phyloP scores from a whole-genome alignment of 2,888 invertebrate species.

The Agrochola litura region DNA sequence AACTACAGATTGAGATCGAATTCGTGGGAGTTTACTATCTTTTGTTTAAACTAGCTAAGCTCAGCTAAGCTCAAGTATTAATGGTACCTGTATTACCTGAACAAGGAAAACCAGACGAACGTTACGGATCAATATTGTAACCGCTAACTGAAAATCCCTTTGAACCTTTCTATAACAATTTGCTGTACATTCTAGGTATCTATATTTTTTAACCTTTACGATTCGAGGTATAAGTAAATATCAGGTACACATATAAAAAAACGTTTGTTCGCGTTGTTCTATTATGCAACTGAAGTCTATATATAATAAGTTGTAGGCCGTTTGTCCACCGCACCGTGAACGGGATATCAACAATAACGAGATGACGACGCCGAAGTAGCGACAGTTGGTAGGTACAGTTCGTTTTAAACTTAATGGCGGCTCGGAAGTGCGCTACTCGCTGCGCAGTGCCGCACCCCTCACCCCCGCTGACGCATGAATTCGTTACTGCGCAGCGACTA shows the following conservation, averaged over 20 bases:
- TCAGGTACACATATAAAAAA: background rate
- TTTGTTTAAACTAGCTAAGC: background rate
- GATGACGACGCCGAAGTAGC: no score
- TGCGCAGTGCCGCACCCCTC: no score
- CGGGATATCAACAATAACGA: no score
- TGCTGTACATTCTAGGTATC: background rate
- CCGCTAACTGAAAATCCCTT: conserved; percentile 16
- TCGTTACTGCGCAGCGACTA: no score
- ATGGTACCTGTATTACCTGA: background rate
- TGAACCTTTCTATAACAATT: conserved; percentile 5
- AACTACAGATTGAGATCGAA: background rate
- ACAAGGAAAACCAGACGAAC: background rate
- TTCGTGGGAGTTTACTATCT: background rate
- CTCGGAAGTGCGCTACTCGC: no score
- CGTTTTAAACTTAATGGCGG: no score
- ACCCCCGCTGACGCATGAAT: no score
- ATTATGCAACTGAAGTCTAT: background rate
- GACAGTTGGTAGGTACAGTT: no score
- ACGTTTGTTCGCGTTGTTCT: background rate
- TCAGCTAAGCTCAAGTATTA: background rate
- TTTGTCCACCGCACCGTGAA: no score
- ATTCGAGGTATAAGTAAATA: background rate
- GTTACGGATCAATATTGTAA: conserved; percentile 9
- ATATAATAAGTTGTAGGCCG: background rate
- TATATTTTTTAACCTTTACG: background rate